phyloP scores from a whole-genome alignment of 2,797 vertebrate genomes.

The Mormyrops boulengeri region DNA sequence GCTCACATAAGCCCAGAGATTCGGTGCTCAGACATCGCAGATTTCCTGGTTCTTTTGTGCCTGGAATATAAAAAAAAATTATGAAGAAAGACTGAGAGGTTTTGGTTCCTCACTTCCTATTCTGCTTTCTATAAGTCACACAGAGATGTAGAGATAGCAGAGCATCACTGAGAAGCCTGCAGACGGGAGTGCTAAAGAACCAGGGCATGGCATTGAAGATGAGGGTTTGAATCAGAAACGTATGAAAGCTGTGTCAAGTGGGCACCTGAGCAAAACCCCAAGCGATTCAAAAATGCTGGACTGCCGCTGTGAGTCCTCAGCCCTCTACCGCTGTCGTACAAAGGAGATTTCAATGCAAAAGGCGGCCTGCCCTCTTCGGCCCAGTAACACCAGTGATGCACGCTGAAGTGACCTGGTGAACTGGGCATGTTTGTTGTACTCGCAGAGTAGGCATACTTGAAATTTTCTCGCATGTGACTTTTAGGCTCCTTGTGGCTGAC shows the following conservation, averaged over 20 bases:
- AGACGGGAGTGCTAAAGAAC: background rate
- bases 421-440: too few relatives aligned
- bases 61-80: background rate
- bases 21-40: background rate
- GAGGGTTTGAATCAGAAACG: background rate
- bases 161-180: background rate
- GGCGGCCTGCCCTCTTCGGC: background rate
- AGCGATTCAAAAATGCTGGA: background rate
- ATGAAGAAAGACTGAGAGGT: background rate
- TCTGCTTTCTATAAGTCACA: background rate
- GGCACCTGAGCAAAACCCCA: background rate
- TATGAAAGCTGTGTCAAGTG: background rate
- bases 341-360: background rate
- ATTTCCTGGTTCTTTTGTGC: background rate
- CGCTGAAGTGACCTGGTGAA: background rate
- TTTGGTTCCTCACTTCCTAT: background rate
- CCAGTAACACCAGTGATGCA: background rate
- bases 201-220: background rate
- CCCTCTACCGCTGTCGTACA: background rate
- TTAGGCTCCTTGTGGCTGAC: background rate
- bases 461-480: background rate
- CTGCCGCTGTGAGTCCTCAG: background rate
- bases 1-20: background rate
- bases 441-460: background rate
- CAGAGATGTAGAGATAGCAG: background rate